A percentile compares a stretch with the other conserved stretches of the same genome.
Conservation (phyloP, 2,797 vertebrate species). For the Hydrocynus forskahlii region DNA sequence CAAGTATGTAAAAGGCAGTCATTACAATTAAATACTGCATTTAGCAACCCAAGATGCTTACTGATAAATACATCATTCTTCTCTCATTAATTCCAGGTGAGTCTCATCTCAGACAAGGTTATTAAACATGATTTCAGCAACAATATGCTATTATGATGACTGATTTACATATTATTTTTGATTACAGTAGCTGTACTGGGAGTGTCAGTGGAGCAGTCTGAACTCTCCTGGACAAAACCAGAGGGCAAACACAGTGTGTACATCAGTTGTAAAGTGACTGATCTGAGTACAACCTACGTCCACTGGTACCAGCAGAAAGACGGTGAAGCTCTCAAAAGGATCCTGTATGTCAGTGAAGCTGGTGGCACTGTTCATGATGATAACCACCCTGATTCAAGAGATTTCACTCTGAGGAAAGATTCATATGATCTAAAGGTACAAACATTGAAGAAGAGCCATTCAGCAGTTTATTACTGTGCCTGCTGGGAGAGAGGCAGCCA, state of each 20-base stretch:
- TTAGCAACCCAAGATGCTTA: not conserved
- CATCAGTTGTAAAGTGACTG: constrained; percentile 1
- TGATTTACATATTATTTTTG: not conserved
- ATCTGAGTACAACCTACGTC: too few relatives aligned
- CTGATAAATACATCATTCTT: not conserved
- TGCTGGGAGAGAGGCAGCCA: not conserved
- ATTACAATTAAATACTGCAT: not conserved
- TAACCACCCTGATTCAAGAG: not conserved
- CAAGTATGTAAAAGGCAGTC: not conserved
- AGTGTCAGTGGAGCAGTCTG: not conserved
- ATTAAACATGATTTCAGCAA: not conserved
- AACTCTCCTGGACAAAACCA: not conserved
- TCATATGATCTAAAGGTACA: not conserved
- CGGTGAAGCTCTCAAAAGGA: too few relatives aligned
- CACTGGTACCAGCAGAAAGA: too few relatives aligned
- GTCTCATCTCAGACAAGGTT: not conserved
- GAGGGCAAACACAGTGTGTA: constrained; percentile 22
- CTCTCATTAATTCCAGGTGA: not conserved
- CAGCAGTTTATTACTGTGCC: not conserved
- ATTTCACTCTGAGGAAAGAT: not conserved
- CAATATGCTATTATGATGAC: not conserved
- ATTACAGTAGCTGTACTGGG: constrained; percentile 26
- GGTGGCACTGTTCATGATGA: not conserved
- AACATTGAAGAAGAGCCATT: not conserved
- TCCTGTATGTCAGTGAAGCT: not conserved